Conservation (phyloP, 2,888 invertebrate genomes). For the Standfussiana lucernea region DNA sequence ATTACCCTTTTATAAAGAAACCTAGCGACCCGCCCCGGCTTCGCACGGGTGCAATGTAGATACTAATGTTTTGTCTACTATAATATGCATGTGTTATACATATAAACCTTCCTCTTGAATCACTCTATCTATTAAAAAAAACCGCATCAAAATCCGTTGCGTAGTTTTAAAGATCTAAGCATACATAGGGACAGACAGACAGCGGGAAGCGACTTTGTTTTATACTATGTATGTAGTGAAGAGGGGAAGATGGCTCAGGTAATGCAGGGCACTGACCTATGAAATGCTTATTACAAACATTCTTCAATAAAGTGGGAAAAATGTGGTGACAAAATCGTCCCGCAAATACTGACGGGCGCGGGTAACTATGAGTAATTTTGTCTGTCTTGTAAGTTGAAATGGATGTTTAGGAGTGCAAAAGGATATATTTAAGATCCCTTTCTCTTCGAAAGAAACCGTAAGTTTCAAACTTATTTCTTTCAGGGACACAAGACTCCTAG, state of each 20-base stretch:
- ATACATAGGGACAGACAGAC: no score
- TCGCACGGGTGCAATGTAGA: no score
- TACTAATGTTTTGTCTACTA: no score
- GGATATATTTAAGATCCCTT: not conserved
- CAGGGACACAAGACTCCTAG: constrained; percentile 95
- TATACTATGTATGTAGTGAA: no score
- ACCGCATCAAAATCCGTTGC: no score
- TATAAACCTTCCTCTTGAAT: no score
- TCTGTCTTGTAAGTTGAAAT: not conserved
- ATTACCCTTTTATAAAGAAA: not conserved
- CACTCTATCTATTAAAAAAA: no score
- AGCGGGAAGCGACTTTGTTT: no score
- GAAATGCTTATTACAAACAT: not conserved
- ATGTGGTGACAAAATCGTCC: not conserved
- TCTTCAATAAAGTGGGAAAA: not conserved
- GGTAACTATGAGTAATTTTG: not conserved
- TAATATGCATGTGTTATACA: no score
- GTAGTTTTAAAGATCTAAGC: no score
- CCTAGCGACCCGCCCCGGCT: no score
- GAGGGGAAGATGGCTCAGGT: not conserved
- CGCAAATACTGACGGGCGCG: not conserved
- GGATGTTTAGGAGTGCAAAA: not conserved
- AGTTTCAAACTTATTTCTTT: not conserved
- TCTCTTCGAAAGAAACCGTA: not conserved
- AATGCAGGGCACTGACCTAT: not conserved